These are phyloP conservation scores for Holacanthella duospinosa DNA, from an alignment of 2,888 invertebrate genomes.

Conservation along the genomic window DNA sequence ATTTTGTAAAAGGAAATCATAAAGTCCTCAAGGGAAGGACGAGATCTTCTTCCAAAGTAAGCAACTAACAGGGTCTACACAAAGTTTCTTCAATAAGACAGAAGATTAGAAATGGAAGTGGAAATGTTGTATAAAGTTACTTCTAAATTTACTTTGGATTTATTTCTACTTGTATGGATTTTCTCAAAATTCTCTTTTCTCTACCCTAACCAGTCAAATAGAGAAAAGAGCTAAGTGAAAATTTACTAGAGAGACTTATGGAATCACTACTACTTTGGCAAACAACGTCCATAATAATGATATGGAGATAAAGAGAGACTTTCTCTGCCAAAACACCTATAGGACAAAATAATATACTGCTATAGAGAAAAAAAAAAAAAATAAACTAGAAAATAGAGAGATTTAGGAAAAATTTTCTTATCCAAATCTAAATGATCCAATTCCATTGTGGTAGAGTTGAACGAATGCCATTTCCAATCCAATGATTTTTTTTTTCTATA, in stretches of 20 bases:
- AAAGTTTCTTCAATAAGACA: neutral
- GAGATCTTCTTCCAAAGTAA: no score
- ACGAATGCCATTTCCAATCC: slow-evolving; percentile 6
- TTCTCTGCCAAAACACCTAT: neutral
- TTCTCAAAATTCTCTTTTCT: neutral
- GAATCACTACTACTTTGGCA: slow-evolving; percentile 3
- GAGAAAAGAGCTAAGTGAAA: neutral
- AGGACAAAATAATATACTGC: no score
- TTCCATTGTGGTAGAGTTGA: neutral
- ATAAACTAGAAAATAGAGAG: no score
- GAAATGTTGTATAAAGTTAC: neutral
- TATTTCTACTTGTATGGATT: neutral
- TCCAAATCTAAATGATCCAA: no score
- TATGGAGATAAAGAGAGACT: slow-evolving; percentile 1
- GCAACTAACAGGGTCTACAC: no score
- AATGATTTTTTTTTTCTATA: neutral
- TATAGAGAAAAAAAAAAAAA: neutral
- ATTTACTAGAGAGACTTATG: neutral
- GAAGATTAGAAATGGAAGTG: neutral
- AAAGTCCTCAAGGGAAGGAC: no score
- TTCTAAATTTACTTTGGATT: neutral
- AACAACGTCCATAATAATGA: slow-evolving; percentile 9
- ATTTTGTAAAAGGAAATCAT: no score
- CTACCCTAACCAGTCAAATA: no score
- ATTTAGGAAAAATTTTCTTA: no score